Evolutionary conservation across 2,888 invertebrate genomes (phyloP).

Genomic region (Galerucella pusilla): DNA sequence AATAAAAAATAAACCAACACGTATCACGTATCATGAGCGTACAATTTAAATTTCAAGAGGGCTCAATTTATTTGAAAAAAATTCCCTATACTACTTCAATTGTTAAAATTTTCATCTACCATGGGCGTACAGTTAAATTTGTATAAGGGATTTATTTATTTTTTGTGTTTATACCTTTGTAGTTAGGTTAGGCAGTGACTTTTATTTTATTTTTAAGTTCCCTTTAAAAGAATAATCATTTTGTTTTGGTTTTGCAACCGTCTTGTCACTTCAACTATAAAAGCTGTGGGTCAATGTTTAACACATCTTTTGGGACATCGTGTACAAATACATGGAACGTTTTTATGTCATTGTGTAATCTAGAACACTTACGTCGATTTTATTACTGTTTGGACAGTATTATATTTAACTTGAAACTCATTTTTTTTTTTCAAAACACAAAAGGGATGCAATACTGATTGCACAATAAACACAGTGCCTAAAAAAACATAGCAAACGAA

Average conservation of each 20-base stretch:
- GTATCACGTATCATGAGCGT: no score
- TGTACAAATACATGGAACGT: conserved; percentile 6
- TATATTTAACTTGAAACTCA: no score
- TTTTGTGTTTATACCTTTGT: no score
- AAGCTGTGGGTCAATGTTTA: background rate
- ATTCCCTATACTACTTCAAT: no score
- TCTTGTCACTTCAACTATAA: background rate
- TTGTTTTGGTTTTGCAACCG: background rate
- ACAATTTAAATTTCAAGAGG: no score
- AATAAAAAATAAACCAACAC: no score
- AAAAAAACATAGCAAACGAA: conserved; percentile 7
- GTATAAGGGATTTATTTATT: no score
- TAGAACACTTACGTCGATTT: background rate
- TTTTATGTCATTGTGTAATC: conserved; percentile 9
- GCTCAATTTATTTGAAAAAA: no score
- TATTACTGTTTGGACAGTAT: background rate
- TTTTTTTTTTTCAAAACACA: background rate
- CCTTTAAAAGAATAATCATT: background rate
- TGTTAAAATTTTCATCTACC: no score
- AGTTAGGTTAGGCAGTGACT: no score
- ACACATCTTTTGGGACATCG: background rate
- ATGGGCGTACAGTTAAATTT: no score
- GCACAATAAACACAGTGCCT: conserved; percentile 2
- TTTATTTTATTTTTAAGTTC: no score
- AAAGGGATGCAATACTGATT: conserved; percentile 8